Base-by-base conservation (phyloP, 2,888 invertebrate species). In the Myopa testacea region DNA sequence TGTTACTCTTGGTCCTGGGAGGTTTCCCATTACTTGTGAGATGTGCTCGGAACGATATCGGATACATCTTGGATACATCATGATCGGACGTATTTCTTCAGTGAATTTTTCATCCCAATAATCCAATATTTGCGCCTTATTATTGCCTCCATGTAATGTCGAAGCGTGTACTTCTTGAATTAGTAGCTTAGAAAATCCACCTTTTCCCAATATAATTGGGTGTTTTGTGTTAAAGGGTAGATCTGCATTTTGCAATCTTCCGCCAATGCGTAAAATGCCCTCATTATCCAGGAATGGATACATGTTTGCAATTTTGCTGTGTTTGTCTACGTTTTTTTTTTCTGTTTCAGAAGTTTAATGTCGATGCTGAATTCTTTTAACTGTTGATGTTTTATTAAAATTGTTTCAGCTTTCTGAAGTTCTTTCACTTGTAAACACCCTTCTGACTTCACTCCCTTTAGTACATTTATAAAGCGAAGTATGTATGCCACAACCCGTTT, bases 161-260 rank as follows among this genome's bases (percentile, higher is more conserved):
- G 16, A 19, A 26, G 37, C 6, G 26, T 69, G 75, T 58, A 45
- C 19, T 37, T 69, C 19, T 38, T 60, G 16, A 12, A 75, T 69
- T 26, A 55, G 55, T 16, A 40, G 58, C n/a, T 16, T 60, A 7
- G 68, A 38, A 60, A 58, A 60, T 16, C 4, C 26, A 8, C 68
- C 68, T 69, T 75, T 75, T 75, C 63, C 68, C 45, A 71, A 34
- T 37, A 75, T 75, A 8, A 67, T 52, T 14, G 78, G 74, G 69
- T 70, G 70, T 34, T 69, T 14, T 14, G 68, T 45, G 60, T 69
- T 62, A 26, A 68, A 69, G 1, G 50, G 14, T 34, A 77, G 16
- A 26, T 26, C 26, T 26, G 26, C 26, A 26, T 26, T 26, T 26
- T 26, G 26, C 26, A 26, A 26, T 26, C 68, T 55, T 12, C 77